These are phyloP conservation scores for Gephyroberyx darwinii DNA, from an alignment of 2,797 vertebrate species.

Conservation along the genomic window DNA sequence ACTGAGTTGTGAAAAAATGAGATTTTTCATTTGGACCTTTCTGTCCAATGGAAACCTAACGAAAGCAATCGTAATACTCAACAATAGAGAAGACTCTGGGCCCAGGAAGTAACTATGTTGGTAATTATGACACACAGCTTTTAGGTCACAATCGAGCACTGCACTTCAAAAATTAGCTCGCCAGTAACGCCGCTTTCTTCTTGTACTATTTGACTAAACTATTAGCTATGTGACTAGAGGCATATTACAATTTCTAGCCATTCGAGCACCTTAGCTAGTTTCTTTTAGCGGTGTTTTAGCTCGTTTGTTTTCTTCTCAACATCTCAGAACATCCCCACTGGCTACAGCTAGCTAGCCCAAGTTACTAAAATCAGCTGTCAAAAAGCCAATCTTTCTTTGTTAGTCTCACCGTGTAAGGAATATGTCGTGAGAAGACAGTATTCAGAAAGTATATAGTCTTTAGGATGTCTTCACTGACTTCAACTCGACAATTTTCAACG, in stretches of 20 bases:
- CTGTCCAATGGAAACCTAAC: not conserved
- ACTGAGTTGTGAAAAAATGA: not conserved
- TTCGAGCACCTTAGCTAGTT: not conserved
- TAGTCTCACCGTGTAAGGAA: constrained; percentile 56
- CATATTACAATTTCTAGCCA: not conserved
- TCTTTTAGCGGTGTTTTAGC: constrained; percentile 11
- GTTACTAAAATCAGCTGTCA: not conserved
- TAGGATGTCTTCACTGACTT: constrained; percentile 34
- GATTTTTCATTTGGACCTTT: not conserved
- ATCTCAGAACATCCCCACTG: not conserved
- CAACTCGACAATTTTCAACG: constrained; percentile 30
- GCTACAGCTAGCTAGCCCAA: not conserved
- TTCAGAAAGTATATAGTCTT: not conserved
- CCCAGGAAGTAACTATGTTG: not conserved
- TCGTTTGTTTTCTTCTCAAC: constrained; percentile 14
- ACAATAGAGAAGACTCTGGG: not conserved
- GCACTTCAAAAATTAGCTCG: too few species aligned
- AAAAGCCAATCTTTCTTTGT: not conserved
- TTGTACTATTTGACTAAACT: constrained; percentile 34
- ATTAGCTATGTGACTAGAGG: constrained; percentile 10
- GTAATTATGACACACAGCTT: not conserved
- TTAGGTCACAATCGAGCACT: not conserved
- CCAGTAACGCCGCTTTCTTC: not conserved
- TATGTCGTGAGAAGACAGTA: not conserved
- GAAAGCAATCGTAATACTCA: not conserved